Base-by-base conservation (phyloP, 2,797 vertebrate species). In the Streptopelia turtur region DNA sequence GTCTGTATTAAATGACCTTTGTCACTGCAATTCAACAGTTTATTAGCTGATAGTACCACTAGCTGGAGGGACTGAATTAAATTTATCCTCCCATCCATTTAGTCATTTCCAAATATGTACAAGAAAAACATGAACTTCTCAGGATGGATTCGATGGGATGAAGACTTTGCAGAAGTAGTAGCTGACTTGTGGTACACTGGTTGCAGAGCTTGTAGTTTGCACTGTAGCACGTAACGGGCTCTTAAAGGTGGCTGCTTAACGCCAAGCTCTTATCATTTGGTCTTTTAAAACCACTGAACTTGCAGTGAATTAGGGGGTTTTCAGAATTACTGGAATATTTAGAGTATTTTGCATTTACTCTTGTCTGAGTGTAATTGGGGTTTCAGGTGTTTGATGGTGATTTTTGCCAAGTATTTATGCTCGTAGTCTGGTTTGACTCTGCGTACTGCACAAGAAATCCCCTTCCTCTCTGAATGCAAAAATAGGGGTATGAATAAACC, bases 221-320 rank as follows among this genome's bases (percentile, higher is more conserved):
- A 0, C 30, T 0, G 1, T 15, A 41, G 45, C 0, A 0, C 59
- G 39, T 49, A 24, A 22, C 3, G 18, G 55, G 28, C 56, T 78
- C 47, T 35, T 61, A 59, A 65, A 65, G 35, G 14, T 1, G 4
- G 23, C 65, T 2, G 5, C 87, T 91, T 1, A 2, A 25, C 5
- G 14, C 68, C 1, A 11, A 41, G 52, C 22, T 92, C 23, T 55
- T 83, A 14, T 47, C 4, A 1, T 30, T 47, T 82, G 74, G 35
- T 37, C 64, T 83, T 66, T 16, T 59, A 71, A 78, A 47, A 64
- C 41, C 25, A 14, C 53, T 71, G 55, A 81, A 71, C 45, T 57
- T 45, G 6, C 14, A 50, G 52, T 57, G 82, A 81, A 15, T 13
- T 47, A 30, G 27, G 16, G 30, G 60, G 21, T 10, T 37, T 72